These are phyloP conservation scores for Parasteatoda lunata DNA, from an alignment of 2,888 invertebrate genomes.

Conservation along the genomic window DNA sequence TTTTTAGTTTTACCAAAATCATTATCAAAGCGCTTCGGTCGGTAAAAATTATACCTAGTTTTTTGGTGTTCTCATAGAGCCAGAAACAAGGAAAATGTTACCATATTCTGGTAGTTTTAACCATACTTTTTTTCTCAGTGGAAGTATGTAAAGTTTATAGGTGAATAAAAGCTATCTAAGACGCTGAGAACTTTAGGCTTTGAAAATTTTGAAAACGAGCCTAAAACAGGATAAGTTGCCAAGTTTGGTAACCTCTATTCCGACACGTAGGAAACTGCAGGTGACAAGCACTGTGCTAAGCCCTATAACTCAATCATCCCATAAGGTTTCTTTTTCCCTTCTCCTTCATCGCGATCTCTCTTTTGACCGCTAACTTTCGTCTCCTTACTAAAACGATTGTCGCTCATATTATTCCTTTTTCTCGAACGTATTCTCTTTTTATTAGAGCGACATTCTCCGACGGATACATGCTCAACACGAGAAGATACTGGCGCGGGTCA, in stretches of 20 bases:
- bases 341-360: not conserved
- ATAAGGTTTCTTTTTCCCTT: constrained; percentile 31
- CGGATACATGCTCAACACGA: not conserved
- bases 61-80: no score
- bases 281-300: constrained; percentile 59
- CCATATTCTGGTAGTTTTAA: no score
- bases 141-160: no score
- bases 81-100: no score
- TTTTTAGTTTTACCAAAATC: no score
- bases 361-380: constrained; percentile 38
- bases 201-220: no score
- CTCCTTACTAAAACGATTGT: constrained; percentile 10
- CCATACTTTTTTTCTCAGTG: no score
- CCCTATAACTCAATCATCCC: constrained; percentile 58
- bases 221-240: constrained; percentile 9
- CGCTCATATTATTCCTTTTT: constrained; percentile 51
- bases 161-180: no score
- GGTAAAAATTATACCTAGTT: no score
- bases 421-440: not conserved
- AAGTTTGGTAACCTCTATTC: constrained; percentile 26
- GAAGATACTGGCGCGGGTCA: constrained; percentile 13
- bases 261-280: constrained; percentile 47
- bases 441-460: not conserved
- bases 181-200: no score
- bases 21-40: no score